These are phyloP conservation scores for Melangyna quadrimaculata DNA, from an alignment of 2,888 invertebrate species.

Conservation along the genomic window DNA sequence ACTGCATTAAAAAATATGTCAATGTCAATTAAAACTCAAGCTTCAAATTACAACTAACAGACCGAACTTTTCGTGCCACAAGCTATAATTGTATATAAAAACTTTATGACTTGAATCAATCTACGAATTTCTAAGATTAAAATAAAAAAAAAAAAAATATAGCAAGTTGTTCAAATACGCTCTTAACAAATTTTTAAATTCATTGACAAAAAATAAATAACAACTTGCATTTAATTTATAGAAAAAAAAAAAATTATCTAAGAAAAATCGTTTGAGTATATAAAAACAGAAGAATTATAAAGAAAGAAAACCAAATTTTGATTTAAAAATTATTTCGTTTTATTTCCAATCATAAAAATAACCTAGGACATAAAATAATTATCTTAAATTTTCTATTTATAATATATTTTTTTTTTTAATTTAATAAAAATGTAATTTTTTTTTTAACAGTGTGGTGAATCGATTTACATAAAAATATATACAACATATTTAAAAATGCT, in stretches of 20 bases:
- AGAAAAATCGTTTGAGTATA: background rate
- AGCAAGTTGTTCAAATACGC: background rate
- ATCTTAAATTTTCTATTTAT: background rate
- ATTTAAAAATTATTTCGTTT: conserved; percentile 21
- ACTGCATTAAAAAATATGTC: too few species aligned
- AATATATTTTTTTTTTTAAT: background rate
- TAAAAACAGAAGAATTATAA: background rate
- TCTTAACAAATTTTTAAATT: background rate
- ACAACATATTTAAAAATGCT: background rate
- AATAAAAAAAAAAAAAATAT: background rate
- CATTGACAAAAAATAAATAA: background rate
- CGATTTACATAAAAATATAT: background rate
- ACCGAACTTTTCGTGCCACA: conserved; percentile 16
- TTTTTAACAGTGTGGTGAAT: background rate
- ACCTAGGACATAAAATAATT: conserved; percentile 12
- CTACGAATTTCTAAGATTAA: background rate
- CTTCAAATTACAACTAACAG: background rate
- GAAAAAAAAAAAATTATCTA: background rate
- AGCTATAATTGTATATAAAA: background rate
- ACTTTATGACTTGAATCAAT: background rate
- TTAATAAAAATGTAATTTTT: background rate
- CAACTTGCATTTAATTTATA: conserved; percentile 4
- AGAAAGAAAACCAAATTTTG: conserved; percentile 16
- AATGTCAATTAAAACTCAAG: too few species aligned
- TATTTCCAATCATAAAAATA: conserved; percentile 14